Base-by-base conservation (phyloP, 2,888 invertebrate genomes). In the Alentia gelatinosa region DNA sequence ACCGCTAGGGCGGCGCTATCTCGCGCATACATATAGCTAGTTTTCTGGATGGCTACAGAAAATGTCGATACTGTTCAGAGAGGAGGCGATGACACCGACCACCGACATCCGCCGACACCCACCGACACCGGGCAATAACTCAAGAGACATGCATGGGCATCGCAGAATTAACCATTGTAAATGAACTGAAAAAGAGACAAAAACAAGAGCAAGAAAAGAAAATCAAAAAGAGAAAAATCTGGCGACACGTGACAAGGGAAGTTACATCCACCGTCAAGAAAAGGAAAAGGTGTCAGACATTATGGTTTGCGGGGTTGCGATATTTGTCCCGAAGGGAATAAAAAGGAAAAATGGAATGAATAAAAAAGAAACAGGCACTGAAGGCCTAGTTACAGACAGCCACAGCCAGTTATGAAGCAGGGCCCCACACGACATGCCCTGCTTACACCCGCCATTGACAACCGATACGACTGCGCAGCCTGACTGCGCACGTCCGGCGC, bases 11-110 rank as follows among this genome's bases (percentile, higher is more conserved):
- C 86, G 86, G 86, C n/a, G 37, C 12, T 86, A 86, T 86, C 86
- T 47, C 19, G 47, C 50, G 86, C 86, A 86, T 86, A 86, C 86
- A 86, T 86, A 86, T 42, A 47, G 86, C 47, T 42, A 33, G 86
- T 47, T 42, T 86, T 86, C 86, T 30, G 50, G 86, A 47, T 86
- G 86, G 35, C 47, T 86, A 30, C 86, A 86, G 47, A 26, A 37
- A 23, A 86, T 86, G 86, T 86, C 86, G 47, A 86, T 86, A 86
- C 50, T 86, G 33, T 30, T 79, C n/a, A n/a, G 19, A n/a, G 56
- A n/a, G n/a, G n/a, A n/a, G n/a, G n/a, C n/a, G n/a, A n/a, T n/a
- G n/a, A n/a, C n/a, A n/a, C n/a, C n/a, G n/a, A n/a, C n/a, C n/a
- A n/a, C n/a, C n/a, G n/a, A n/a, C n/a, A n/a, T n/a, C n/a, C n/a